These are phyloP conservation scores for Eubasilissa regina DNA, from an alignment of 1,140 invertebrate species.

Conservation along the genomic window DNA sequence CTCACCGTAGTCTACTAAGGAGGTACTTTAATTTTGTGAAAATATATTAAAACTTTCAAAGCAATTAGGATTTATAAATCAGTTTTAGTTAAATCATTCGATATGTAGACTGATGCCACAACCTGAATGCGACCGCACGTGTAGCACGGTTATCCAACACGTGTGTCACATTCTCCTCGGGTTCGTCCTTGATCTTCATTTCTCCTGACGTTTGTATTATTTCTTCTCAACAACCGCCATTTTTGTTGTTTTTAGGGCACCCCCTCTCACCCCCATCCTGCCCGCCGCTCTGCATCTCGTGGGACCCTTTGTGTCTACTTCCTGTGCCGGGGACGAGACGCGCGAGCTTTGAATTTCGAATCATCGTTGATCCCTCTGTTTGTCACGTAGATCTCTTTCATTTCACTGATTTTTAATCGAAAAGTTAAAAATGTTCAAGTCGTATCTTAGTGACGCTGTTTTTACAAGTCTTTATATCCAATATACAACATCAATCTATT, in stretches of 20 bases:
- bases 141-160: constrained; percentile 26
- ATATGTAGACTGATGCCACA: neutral
- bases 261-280: neutral
- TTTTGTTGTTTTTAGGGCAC: constrained; percentile 30
- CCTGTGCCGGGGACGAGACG: constrained; percentile 44
- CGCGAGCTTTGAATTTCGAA: constrained; percentile 42
- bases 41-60: too few relatives aligned
- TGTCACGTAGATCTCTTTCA: neutral
- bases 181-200: constrained; percentile 52
- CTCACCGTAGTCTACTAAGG: too few relatives aligned
- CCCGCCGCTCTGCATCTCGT: constrained; percentile 5
- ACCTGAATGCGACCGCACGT: neutral
- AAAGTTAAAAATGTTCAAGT: neutral
- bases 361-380: constrained; percentile 34
- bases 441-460: too few relatives aligned
- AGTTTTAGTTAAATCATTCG: too few relatives aligned
- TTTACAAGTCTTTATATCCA: too few relatives aligned
- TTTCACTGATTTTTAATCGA: constrained; percentile 7
- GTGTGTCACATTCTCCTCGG: constrained; percentile 54
- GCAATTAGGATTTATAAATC: too few relatives aligned
- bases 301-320: constrained; percentile 54
- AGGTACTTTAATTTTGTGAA: too few relatives aligned
- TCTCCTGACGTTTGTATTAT: constrained; percentile 49
- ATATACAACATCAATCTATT: too few relatives aligned
- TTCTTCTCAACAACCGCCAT: neutral